Evolutionary conservation across 2,888 invertebrate genomes (phyloP), one percentile per base, ranked within the genome.

Genomic region (Marasmarcha lunaedactyla): DNA sequence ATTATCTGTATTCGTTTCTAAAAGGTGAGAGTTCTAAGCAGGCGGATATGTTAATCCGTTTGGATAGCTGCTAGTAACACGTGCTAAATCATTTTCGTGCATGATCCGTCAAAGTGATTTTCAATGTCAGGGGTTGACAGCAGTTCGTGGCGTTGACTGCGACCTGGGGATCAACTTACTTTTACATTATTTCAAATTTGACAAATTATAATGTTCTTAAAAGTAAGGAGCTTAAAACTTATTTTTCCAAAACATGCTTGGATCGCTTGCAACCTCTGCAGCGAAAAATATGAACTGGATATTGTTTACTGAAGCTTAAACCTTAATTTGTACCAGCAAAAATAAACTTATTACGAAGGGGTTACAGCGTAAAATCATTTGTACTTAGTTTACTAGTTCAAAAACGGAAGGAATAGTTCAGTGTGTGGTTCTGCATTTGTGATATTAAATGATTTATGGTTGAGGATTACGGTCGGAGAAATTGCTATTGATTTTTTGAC

Each of bases 391-490:
- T 10, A n/a, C 30, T 30, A 30, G 30, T 30, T 30, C 30, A 52
- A 60, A 55, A 64, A 67, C 77, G 83, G 79, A 81, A 81, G 79
- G 72, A 76, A 71, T 60, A 69, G 76, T 77, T 76, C 71, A 71
- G 74, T 73, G 78, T 78, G 79, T 74, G 78, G 76, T 74, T 77
- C 66, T 72, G 71, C 76, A 71, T 78, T 81, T 74, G 74, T 77
- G 81, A 79, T 81, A 83, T 81, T 79, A 81, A 79, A 81, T 81
- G 83, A 81, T 83, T 83, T 79, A 83, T 83, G 76, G 70, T 67
- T 62, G 65, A 69, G 78, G 76, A 81, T 81, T 74, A 74, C 70
- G 42, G 56, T 51, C 56, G 58, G 51, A 46, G 55, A 47, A 49
- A 47, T 46, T 49, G 52, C 61, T 51, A 50, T 55, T 57, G 52